Conservation (phyloP, 2,797 vertebrate genomes). For the Fundulus diaphanus region DNA sequence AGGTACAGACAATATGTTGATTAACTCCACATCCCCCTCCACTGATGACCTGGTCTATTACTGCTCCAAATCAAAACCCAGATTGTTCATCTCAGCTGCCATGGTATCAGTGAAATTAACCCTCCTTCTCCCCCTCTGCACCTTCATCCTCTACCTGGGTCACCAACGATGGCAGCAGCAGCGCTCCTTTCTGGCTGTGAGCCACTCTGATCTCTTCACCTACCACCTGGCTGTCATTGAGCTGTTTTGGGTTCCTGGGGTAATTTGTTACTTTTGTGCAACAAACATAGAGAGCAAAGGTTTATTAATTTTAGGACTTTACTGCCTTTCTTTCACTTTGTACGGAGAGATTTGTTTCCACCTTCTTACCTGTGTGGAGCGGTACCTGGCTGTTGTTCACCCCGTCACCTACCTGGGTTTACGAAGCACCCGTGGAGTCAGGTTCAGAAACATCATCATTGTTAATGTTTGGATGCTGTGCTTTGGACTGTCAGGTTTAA, state of each 20-base stretch:
- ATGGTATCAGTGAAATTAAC: background rate
- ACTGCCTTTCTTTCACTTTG: fast-evolving
- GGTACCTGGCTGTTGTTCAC: conserved; percentile 37
- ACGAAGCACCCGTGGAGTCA: conserved; percentile 5
- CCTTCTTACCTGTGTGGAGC: conserved; percentile 36
- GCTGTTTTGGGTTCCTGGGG: background rate
- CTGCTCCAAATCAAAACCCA: background rate
- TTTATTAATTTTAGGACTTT: background rate
- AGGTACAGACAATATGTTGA: background rate
- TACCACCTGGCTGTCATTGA: conserved; percentile 14
- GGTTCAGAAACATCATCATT: background rate
- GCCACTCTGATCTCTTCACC: conserved; percentile 30
- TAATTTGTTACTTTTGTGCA: fast-evolving
- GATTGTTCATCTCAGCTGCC: background rate
- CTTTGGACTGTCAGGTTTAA: fast-evolving
- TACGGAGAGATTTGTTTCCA: conserved; percentile 6
- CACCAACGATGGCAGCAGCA: conserved; percentile 8
- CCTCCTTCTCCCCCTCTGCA: conserved; percentile 17
- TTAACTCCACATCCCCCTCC: background rate
- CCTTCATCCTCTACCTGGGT: conserved; percentile 19
- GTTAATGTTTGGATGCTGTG: conserved; percentile 8
- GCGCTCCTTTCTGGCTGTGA: background rate
- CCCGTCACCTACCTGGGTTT: conserved; percentile 9
- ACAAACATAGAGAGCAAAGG: no score
- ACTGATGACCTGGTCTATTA: background rate